Conservation (phyloP, 2,113 vertebrate genomes). For the Taurulus bubalis region DNA sequence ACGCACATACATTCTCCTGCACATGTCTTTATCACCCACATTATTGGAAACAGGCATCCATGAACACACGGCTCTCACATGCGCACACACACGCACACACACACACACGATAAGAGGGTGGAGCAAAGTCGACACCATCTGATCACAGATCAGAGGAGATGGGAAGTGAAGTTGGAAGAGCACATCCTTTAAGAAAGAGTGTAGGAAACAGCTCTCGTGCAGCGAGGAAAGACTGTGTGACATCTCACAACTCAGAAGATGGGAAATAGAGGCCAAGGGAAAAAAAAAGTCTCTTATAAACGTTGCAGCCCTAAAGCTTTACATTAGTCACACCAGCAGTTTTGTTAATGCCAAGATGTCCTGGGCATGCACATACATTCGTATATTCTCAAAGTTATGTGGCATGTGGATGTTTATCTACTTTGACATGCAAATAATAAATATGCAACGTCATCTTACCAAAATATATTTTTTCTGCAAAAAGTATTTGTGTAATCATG, state of each 20-base stretch:
- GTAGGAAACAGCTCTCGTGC: constrained; percentile 31
- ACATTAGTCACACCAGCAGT: background rate
- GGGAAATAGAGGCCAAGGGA: constrained; percentile 7
- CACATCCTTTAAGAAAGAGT: constrained; percentile 13
- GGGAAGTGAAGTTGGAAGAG: constrained; percentile 21
- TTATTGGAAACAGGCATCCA: background rate
- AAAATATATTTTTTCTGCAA: background rate
- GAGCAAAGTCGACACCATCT: constrained; percentile 28
- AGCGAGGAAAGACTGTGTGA: constrained; percentile 38
- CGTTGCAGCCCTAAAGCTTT: constrained; percentile 6
- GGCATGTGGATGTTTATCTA: background rate
- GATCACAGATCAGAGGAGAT: constrained; percentile 42
- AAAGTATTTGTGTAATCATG: background rate
- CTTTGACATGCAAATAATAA: background rate
- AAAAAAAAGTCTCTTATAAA: background rate
- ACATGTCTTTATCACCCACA: background rate
- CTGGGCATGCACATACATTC: background rate
- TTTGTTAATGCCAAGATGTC: background rate
- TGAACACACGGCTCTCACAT: constrained; percentile 5
- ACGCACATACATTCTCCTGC: background rate
- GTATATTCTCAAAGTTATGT: background rate
- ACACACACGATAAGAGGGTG: constrained; percentile 14
- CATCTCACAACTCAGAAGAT: constrained; percentile 22
- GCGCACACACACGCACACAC: background rate
- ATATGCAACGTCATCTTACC: background rate